Evolutionary conservation across 2,797 vertebrate genomes (phyloP), one percentile per base, ranked within the genome.

Genomic region (Parambassis ranga): DNA sequence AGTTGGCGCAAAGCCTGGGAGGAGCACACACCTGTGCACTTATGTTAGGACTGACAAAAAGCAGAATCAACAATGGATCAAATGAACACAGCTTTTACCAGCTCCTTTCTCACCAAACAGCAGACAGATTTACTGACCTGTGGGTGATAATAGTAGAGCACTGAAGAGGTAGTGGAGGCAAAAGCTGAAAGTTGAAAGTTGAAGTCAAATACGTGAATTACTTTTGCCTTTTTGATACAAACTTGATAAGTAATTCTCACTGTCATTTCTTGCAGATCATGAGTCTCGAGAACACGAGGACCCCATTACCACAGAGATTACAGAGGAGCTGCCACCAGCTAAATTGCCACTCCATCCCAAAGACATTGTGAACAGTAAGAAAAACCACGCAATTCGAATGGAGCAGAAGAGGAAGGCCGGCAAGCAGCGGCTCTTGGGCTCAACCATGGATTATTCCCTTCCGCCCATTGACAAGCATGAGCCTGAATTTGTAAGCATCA

Each of bases 201-300:
- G n/a, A n/a, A n/a, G n/a, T n/a, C n/a, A n/a, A n/a, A n/a, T n/a
- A n/a, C n/a, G n/a, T n/a, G n/a, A n/a, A n/a, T n/a, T n/a, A n/a
- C n/a, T n/a, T n/a, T n/a, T n/a, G n/a, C n/a, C n/a, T n/a, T n/a
- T n/a, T n/a, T n/a, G n/a, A n/a, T n/a, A n/a, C n/a, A n/a, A n/a
- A n/a, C n/a, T n/a, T n/a, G n/a, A n/a, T n/a, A n/a, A n/a, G n/a
- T n/a, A n/a, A n/a, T n/a, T n/a, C n/a, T n/a, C n/a, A n/a, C n/a
- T n/a, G n/a, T n/a, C n/a, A n/a, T n/a, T n/a, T n/a, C n/a, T n/a
- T 68, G 6, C 81, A 97, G 97, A 96, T 75, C 92, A 89, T 39
- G 97, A 97, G 69, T 98, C 96, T 14, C 92, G 90, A 24, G 96
- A 97, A 49, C 94, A 94, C 0, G 96, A 98, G 63, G 96, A 98